Conservation (phyloP, 2,888 invertebrate species). For the Coelogynopora nodosa region DNA sequence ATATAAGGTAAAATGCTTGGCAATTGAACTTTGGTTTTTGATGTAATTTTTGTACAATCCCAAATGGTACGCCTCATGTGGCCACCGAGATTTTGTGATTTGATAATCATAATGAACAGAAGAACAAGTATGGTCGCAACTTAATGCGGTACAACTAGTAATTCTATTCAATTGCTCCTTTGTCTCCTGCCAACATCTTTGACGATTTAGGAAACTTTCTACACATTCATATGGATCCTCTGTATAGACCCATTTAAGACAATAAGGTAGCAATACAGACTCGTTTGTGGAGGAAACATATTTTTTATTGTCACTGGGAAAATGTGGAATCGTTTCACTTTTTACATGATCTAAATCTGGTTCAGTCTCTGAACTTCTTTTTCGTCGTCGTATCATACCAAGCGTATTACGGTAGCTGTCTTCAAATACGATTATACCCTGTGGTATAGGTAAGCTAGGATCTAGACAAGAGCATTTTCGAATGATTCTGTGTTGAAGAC, state of each 20-base stretch:
- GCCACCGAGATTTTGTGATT: not conserved
- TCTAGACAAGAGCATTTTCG: conserved; percentile 18
- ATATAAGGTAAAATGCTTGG: not conserved
- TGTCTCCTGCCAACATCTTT: not conserved
- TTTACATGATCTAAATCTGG: not conserved
- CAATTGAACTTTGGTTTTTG: not conserved
- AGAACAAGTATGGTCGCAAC: not conserved
- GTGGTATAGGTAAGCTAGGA: conserved; percentile 5
- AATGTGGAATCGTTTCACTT: not conserved
- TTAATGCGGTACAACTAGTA: not conserved
- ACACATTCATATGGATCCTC: not conserved
- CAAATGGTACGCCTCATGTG: not conserved
- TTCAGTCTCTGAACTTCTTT: not conserved
- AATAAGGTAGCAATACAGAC: not conserved
- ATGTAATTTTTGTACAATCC: not conserved
- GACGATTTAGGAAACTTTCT: not conserved
- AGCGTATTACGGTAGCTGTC: not conserved
- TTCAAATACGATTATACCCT: conserved; percentile 4
- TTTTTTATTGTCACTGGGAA: not conserved
- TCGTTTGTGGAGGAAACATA: not conserved
- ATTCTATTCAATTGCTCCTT: not conserved
- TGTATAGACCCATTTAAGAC: not conserved
- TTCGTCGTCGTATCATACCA: not conserved
- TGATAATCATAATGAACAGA: not conserved
- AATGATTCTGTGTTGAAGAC: not conserved